These are phyloP conservation scores for Drosophila monieri DNA, from an alignment of 2,888 invertebrate species.

Conservation along the genomic window DNA sequence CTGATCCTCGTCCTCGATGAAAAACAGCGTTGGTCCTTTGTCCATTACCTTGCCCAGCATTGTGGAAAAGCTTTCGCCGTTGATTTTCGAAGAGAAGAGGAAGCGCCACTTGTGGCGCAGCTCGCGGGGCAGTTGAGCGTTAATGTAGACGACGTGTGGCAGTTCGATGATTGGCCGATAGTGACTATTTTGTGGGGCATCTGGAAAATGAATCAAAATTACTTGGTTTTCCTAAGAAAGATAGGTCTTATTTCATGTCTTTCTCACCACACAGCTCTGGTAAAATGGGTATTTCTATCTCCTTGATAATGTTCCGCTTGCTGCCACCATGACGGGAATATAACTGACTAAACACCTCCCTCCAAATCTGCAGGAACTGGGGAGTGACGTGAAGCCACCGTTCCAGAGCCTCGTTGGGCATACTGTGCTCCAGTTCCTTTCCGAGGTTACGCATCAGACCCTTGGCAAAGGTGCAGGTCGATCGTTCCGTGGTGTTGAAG, in stretches of 20 bases:
- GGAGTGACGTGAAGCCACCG: conserved; percentile 85
- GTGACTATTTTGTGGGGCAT: conserved; percentile 89
- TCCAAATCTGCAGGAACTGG: conserved; percentile 85
- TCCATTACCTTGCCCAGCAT: conserved; percentile 90
- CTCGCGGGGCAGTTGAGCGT: conserved; percentile 90
- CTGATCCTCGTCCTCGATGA: conserved; percentile 92
- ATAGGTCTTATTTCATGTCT: background rate
- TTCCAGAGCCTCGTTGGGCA: conserved; percentile 76
- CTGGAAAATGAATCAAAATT: conserved; percentile 75
- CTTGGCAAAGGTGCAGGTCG: conserved; percentile 86
- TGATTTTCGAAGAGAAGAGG: conserved; percentile 92
- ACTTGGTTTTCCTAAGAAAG: background rate
- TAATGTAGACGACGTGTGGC: conserved; percentile 91
- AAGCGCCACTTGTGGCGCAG: conserved; percentile 93
- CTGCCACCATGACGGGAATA: conserved; percentile 81
- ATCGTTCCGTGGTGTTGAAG: conserved; percentile 86
- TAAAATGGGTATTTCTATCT: conserved; percentile 61
- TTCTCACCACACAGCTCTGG: conserved; percentile 64
- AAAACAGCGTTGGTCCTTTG: conserved; percentile 92
- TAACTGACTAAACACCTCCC: conserved; percentile 85
- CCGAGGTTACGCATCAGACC: conserved; percentile 84
- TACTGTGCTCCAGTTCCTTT: conserved; percentile 73
- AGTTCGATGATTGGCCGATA: conserved; percentile 90
- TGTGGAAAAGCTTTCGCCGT: conserved; percentile 96
- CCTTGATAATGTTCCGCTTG: conserved; percentile 58